Conservation (phyloP, 2,113 vertebrate species). For the Calyptommatus sinebrachiatus region DNA sequence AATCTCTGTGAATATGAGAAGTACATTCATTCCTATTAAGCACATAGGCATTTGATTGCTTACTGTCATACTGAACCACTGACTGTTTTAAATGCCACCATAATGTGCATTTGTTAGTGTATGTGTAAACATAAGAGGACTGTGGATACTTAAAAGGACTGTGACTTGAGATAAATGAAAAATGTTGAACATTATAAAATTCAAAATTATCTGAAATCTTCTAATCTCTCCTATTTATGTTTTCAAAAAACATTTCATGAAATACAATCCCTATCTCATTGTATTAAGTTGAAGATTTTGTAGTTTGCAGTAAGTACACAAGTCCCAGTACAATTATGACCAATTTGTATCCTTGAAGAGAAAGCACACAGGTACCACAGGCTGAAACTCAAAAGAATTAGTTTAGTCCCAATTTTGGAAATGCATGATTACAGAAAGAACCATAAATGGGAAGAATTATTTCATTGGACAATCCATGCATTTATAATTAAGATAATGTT, state of each 20-base stretch:
- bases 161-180: background rate
- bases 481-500: conserved; percentile 3
- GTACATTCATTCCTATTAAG: background rate
- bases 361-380: background rate
- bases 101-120: background rate
- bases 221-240: conserved; percentile 9
- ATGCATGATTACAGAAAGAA: background rate
- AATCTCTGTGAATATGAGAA: background rate
- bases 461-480: background rate
- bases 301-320: background rate
- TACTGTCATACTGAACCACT: background rate
- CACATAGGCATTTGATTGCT: background rate
- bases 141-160: background rate
- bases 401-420: background rate
- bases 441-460: background rate
- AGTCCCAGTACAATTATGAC: background rate
- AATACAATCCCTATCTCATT: conserved; percentile 27
- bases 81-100: background rate
- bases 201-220: conserved; percentile 30
- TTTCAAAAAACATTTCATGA: conserved; percentile 43
- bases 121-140: background rate
- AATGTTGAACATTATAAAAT: conserved; percentile 22
- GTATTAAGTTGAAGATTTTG: conserved; percentile 15
- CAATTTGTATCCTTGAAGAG: fast-evolving
- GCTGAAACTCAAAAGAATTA: background rate